Base-by-base conservation (phyloP, 64 coral and sea anemone species). In the Actinia equina region DNA sequence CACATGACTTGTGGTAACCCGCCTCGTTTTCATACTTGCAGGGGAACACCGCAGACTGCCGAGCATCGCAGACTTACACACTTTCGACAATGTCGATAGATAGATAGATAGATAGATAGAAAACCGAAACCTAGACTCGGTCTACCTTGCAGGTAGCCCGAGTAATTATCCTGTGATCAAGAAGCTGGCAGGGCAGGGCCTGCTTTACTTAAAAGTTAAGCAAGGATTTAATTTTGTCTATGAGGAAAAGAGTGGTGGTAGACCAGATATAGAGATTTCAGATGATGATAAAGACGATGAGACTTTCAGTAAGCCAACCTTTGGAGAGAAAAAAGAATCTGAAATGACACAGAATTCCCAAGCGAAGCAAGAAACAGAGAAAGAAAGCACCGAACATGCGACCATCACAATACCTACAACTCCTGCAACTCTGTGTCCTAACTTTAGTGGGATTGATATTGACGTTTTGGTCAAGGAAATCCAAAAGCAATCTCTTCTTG, bases 171-270 rank as follows among this genome's bases (percentile, higher is more conserved):
- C 61, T 64, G 61, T 64, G 20, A 20, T 64, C 76, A 62, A 94
- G 86, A 94, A 90, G 54, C 83, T 94, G 81, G 84, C 23, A 17
- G 88, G 93, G 25, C 93, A 94, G 71, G 93, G 93, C 37, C 53
- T 90, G 25, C 79, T 94, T 62, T 94, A 94, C 88, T 61, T 94
- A 19, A 90, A 77, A 85, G 79, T 94, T 6, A 90, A 83, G 62
- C 46, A 94, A 90, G 93, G 93, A 46, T 94, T 67, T 90, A 88
- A 90, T 44, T 94, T 87, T 83, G 27, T 92, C 53, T 92, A 83
- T 82, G 90, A 81, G 71, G 71, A 77, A 77, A 43, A 77, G 41
- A 77, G 4, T 77, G 37, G 7, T 7, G n/a, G n/a, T 7, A 49
- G 7, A 7, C 2, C 2, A 7, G 7, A 49, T 2, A 49, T 2